A percentile compares a stretch with the other conserved stretches of the same genome.
phyloP scores from a whole-genome alignment of 2,888 invertebrate genomes.

The Loripinus fragilis region DNA sequence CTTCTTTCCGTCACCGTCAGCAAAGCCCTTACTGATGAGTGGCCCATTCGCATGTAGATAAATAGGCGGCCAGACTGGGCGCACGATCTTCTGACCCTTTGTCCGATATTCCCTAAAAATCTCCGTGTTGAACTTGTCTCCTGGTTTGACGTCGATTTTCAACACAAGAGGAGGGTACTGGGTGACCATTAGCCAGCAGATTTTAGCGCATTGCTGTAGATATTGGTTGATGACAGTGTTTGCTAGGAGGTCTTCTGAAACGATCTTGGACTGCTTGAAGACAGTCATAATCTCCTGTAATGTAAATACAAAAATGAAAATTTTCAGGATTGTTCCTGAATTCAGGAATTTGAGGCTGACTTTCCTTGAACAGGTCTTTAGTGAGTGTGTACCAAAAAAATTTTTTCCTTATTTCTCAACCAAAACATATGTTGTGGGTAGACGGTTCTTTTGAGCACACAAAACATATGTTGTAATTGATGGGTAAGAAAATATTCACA shows the following conservation, averaged over 20 bases:
- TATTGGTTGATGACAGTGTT: background rate
- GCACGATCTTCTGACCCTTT: slow-evolving; percentile 24
- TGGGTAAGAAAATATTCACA: too few relatives aligned
- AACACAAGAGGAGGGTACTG: slow-evolving; percentile 15
- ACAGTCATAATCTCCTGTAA: slow-evolving; percentile 13
- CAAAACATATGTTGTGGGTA: too few relatives aligned
- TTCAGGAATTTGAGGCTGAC: too few relatives aligned
- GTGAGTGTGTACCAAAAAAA: too few relatives aligned
- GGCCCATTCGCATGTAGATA: slow-evolving; percentile 39
- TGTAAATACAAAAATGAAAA: background rate
- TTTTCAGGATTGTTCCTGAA: too few relatives aligned
- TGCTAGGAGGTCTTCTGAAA: slow-evolving; percentile 8
- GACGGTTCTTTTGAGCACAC: too few relatives aligned
- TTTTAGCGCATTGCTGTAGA: background rate
- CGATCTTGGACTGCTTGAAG: background rate
- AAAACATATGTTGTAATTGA: too few relatives aligned
- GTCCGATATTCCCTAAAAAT: slow-evolving; percentile 32
- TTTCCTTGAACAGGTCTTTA: too few relatives aligned
- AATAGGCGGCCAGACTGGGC: slow-evolving; percentile 41
- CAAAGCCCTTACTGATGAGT: slow-evolving; percentile 33
- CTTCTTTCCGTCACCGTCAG: slow-evolving; percentile 24
- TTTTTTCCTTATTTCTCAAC: too few relatives aligned
- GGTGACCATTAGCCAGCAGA: slow-evolving; percentile 21
- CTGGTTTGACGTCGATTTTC: slow-evolving; percentile 14
- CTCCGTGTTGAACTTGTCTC: slow-evolving; percentile 15